Conservation (phyloP, 2,113 vertebrate species). For the Cathartes aura region DNA sequence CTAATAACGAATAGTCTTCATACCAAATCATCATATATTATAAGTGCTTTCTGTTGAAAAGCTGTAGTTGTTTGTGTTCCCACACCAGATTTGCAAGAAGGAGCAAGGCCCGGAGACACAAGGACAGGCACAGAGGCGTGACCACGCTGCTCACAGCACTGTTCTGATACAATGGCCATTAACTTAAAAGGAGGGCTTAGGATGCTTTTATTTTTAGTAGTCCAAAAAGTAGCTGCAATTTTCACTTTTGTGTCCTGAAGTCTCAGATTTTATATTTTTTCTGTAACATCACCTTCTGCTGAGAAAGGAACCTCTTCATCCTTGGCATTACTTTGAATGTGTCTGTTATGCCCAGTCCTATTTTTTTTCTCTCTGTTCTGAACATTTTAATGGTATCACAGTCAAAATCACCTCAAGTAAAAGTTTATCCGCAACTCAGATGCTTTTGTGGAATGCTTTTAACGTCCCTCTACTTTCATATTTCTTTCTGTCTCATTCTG, state of each 20-base stretch:
- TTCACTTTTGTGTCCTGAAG: background rate
- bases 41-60: conserved; percentile 17
- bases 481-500: background rate
- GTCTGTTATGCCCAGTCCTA: background rate
- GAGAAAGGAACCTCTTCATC: background rate
- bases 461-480: background rate
- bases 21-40: background rate
- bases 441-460: background rate
- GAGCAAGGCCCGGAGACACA: background rate
- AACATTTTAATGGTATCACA: background rate
- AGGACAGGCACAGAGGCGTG: background rate
- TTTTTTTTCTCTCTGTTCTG: background rate
- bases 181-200: background rate
- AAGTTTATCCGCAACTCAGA: background rate
- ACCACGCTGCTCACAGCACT: background rate
- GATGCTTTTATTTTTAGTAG: background rate
- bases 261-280: background rate
- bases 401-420: background rate
- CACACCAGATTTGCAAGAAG: background rate
- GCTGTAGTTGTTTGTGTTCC: background rate
- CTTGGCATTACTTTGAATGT: background rate
- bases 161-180: background rate
- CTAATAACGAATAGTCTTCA: background rate
- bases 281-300: background rate
- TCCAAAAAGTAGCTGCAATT: background rate